Base-by-base conservation (phyloP, 2,797 vertebrate species). In the Rhincodon typus region DNA sequence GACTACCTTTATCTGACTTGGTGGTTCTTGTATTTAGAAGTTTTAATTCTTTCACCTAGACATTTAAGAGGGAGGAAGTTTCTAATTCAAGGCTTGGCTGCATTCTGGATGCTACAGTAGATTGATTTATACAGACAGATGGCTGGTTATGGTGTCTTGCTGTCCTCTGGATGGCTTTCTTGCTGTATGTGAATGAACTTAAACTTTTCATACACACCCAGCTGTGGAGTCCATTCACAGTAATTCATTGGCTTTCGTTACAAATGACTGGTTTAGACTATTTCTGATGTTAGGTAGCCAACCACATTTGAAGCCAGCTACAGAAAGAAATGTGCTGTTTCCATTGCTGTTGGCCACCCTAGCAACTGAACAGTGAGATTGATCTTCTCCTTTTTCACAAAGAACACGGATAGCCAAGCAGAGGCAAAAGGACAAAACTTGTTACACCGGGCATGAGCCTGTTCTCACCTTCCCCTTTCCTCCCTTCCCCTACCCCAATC, bases 301-400 rank as follows among this genome's bases (percentile, higher is more conserved):
- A 82, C 4, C 38, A 82, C 25, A 6, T 2, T 82, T 82, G 77
- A n/a, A 25, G 46, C 84, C 25, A 23, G 21, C 25, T 50, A 4
- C 23, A 50, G 21, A 88, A 42, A 42, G 30, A 57, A 10, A 62
- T 10, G 57, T 10, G 57, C 57, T 8, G 57, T 10, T 62, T 12
- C 57, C 57, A 10, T 8, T 62, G 10, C 57, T 13, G 12, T 62
- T 84, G 82, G 21, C 82, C 72, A 74, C 72, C 27, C 27, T 74
- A 74, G 12, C 72, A 34, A 30, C 30, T 74, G 72, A 74, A 74
- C 8, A 95, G 53, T 96, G 96, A 96, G 97, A 96, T 96, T 96
- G 86, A 62, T 38, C 4, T 95, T 96, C 46, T 42, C 38, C 96
- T 96, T 96, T 96, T 96, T 38, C 38, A 42, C 38, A 84, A 23